These are phyloP conservation scores for Notiomystis cincta DNA, from an alignment of 2,113 vertebrate species.

Conservation along the genomic window DNA sequence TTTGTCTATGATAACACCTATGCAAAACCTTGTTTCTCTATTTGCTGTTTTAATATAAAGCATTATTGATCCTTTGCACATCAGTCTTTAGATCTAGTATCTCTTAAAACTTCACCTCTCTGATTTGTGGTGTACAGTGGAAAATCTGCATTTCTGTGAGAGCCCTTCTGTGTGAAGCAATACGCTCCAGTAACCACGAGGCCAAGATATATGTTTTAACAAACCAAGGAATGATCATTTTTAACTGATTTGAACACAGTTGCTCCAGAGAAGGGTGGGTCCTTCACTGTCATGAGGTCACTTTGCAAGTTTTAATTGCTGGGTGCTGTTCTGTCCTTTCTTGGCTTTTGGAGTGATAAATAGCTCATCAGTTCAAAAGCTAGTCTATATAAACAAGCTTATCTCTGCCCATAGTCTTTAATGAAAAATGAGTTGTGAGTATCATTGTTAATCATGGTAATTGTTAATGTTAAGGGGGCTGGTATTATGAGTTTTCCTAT, in stretches of 20 bases:
- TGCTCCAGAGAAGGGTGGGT: constrained; percentile 57
- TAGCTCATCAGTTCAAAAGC: constrained; percentile 74
- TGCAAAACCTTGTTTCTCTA: background rate
- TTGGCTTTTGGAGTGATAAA: constrained; percentile 79
- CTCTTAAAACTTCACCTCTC: background rate
- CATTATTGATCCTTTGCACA: background rate
- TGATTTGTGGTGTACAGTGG: background rate
- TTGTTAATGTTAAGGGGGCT: constrained; percentile 86
- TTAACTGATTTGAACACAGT: constrained; percentile 43
- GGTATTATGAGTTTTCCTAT: constrained; percentile 82
- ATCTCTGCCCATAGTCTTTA: constrained; percentile 82
- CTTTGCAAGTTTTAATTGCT: constrained; percentile 89
- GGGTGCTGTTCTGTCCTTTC: constrained; percentile 74
- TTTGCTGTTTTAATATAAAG: background rate
- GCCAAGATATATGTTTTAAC: constrained; percentile 55
- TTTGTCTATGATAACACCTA: background rate
- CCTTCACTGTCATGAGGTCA: constrained; percentile 85
- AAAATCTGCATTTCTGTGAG: background rate
- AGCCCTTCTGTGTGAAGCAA: background rate
- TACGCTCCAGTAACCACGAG: background rate
- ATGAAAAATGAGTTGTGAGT: constrained; percentile 90
- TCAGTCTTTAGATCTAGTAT: background rate
- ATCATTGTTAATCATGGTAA: constrained; percentile 91
- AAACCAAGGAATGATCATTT: constrained; percentile 61
- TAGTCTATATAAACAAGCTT: constrained; percentile 87